Conservation (phyloP, 64 coral and sea anemone genomes). For the Porites australiensis region DNA sequence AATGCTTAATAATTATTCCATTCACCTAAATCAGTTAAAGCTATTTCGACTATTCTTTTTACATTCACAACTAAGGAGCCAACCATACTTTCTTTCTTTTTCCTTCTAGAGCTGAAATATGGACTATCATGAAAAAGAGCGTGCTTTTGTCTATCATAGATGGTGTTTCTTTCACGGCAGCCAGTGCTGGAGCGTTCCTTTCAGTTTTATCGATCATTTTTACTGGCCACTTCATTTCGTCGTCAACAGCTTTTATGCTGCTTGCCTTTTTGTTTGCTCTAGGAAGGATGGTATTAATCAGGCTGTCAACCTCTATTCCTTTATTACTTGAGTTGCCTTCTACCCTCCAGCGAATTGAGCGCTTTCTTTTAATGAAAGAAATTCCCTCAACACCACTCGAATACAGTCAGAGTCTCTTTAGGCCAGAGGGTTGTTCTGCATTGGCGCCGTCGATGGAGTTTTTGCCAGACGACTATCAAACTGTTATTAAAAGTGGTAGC, state of each 20-base stretch:
- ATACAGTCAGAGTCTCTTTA: neutral
- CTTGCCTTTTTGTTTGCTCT: conserved; percentile 29
- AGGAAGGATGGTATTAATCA: neutral
- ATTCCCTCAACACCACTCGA: neutral
- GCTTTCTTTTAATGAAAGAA: neutral
- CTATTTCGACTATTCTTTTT: too few species aligned
- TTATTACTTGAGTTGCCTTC: neutral
- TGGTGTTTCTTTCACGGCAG: neutral
- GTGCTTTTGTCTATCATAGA: conserved; percentile 33
- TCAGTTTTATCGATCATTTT: neutral
- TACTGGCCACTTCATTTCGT: neutral
- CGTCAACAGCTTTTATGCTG: conserved; percentile 39
- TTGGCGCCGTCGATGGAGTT: too few species aligned
- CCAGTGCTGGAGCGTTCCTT: neutral
- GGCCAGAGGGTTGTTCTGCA: neutral
- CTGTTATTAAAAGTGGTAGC: too few species aligned
- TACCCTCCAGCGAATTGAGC: neutral
- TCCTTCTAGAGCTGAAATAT: neutral
- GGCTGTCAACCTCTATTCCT: neutral
- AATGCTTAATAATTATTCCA: too few species aligned
- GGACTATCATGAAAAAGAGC: conserved; percentile 13
- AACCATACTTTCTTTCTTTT: too few species aligned
- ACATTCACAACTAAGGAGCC: too few species aligned
- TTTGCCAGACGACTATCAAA: too few species aligned
- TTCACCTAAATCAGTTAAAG: too few species aligned